Evolutionary conservation across 2,888 invertebrate genomes (phyloP).

Genomic region (Sarcophaga variegata): DNA sequence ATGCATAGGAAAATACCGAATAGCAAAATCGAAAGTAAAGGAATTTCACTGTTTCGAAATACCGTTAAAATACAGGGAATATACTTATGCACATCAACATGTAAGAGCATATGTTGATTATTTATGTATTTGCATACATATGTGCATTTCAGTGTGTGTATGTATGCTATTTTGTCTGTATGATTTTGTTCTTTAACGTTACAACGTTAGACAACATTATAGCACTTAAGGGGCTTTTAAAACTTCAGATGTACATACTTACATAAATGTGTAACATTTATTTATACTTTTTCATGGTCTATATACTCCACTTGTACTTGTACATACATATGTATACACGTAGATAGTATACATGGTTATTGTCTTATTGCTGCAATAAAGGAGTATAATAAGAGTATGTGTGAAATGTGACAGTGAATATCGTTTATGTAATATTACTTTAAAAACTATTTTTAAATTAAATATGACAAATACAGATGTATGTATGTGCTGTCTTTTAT

Average conservation of each 20-base stretch:
- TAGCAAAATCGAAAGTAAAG: conserved; percentile 31
- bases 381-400: too few species aligned
- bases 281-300: not conserved
- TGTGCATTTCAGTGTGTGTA: conserved; percentile 8
- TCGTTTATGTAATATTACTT: too few species aligned
- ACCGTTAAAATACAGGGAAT: not conserved
- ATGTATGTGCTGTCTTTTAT: too few species aligned
- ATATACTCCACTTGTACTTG: not conserved
- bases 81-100: not conserved
- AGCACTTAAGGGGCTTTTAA: conserved; percentile 67
- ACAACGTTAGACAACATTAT: conserved; percentile 66
- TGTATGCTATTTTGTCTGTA: conserved; percentile 23
- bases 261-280: not conserved
- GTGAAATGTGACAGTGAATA: too few species aligned
- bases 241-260: not conserved
- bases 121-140: not conserved
- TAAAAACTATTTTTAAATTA: conserved; percentile 40
- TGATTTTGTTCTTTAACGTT: conserved; percentile 55
- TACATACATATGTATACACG: not conserved
- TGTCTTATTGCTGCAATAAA: too few species aligned
- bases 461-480: not conserved
- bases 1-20: conserved; percentile 21
- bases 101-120: not conserved
- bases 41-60: conserved; percentile 50
- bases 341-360: not conserved